Evolutionary conservation across 2,888 invertebrate species (phyloP).

Genomic region (Callyntrura guangdongensis): DNA sequence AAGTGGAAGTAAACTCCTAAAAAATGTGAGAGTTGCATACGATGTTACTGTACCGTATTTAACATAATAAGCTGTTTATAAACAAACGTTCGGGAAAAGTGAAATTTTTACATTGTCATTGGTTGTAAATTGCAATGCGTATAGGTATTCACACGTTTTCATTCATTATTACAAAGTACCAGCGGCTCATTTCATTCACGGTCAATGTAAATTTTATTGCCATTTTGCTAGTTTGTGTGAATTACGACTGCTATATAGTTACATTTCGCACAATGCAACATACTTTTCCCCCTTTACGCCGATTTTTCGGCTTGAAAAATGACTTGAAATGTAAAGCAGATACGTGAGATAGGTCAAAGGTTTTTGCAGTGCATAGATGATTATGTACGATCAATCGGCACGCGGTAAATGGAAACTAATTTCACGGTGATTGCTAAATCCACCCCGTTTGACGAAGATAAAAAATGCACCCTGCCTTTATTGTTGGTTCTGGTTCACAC

Average conservation of each 20-base stretch:
- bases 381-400: not conserved
- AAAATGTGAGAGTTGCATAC: constrained; percentile 27
- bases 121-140: not conserved
- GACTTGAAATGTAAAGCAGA: constrained; percentile 2
- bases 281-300: not conserved
- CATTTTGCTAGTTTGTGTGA: not conserved
- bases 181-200: constrained; percentile 10
- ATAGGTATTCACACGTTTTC: not conserved
- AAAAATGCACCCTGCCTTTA: not conserved
- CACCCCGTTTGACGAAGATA: not conserved
- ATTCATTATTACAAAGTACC: not conserved
- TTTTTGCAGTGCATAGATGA: constrained; percentile 53
- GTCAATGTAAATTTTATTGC: not conserved
- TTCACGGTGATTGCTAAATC: not conserved
- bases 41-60: not conserved
- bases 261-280: not conserved
- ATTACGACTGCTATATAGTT: not conserved
- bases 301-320: not conserved
- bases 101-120: constrained; percentile 37
- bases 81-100: constrained; percentile 15
- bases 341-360: constrained; percentile 84
- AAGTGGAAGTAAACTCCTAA: not conserved
- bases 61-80: constrained; percentile 14
- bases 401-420: constrained; percentile 2
- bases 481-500: constrained; percentile 34